Evolutionary conservation across 2,888 invertebrate genomes (phyloP).

Genomic region (Dasypolia templi): DNA sequence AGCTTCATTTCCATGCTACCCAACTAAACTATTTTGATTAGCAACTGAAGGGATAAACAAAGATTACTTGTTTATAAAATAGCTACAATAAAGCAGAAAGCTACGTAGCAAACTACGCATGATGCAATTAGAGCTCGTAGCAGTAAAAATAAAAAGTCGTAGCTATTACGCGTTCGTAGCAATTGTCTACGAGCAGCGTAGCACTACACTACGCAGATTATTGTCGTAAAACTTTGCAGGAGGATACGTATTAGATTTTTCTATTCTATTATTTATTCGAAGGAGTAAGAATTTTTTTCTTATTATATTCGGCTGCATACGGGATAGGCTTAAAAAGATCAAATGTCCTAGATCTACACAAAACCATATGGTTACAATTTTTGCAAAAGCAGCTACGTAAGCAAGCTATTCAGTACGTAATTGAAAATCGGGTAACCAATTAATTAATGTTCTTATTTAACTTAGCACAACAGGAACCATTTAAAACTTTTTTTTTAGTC

Average conservation of each 20-base stretch:
- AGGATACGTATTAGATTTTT: constrained; percentile 4
- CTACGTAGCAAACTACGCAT: constrained; percentile 7
- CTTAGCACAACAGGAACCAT: constrained; percentile 30
- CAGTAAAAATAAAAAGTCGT: constrained; percentile 38
- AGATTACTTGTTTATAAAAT: background rate
- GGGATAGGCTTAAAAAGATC: background rate
- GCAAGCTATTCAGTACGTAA: background rate
- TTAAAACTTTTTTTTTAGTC: constrained; percentile 44
- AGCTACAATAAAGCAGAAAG: background rate
- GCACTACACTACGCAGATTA: constrained; percentile 41
- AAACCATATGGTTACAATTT: background rate
- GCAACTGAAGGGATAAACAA: constrained; percentile 11
- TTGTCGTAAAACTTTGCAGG: constrained; percentile 9
- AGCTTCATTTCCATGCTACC: background rate
- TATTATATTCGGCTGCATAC: constrained; percentile 1
- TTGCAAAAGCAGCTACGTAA: background rate
- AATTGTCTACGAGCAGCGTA: constrained; percentile 64
- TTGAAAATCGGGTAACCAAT: background rate
- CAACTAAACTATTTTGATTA: background rate
- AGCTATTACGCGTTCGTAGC: constrained; percentile 54
- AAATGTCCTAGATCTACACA: background rate
- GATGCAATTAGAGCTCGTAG: constrained; percentile 42
- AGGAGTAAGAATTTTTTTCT: background rate
- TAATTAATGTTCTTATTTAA: background rate
- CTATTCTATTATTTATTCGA: background rate